Percentiles rank a stretch among this genome's conserved stretches.
phyloP scores from a whole-genome alignment of 2,113 vertebrate genomes.

The Nannospalax galili region DNA sequence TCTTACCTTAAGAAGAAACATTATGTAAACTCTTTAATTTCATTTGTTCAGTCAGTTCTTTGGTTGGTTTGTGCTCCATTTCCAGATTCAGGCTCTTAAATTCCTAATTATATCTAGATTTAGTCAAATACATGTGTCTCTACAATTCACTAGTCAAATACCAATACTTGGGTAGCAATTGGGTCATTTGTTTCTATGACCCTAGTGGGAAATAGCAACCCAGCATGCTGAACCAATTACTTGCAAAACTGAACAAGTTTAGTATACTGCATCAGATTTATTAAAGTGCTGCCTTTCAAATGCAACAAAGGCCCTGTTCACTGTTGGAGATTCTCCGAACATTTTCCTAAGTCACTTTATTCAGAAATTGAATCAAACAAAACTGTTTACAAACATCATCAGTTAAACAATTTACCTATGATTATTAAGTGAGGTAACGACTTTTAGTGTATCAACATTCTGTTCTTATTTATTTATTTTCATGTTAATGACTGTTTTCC shows the following conservation, averaged over 20 bases:
- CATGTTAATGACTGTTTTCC: neutral
- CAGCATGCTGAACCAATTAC: no score
- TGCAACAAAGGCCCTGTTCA: neutral
- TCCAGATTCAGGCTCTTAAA: neutral
- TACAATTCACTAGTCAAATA: neutral
- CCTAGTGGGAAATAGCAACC: neutral
- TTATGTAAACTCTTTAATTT: neutral
- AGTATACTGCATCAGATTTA: neutral
- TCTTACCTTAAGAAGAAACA: neutral
- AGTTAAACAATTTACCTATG: neutral
- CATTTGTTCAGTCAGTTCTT: neutral
- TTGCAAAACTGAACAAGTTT: no score
- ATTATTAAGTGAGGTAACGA: neutral
- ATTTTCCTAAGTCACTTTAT: neutral
- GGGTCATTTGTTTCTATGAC: neutral
- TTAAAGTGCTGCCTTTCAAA: conserved; percentile 8
- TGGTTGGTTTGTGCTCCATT: neutral
- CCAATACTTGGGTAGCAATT: neutral
- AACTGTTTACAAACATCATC: neutral
- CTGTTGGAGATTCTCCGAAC: neutral
- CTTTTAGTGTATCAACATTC: neutral
- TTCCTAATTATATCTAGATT: neutral
- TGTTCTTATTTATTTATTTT: neutral
- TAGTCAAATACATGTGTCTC: neutral
- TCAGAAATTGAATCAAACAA: conserved; percentile 10